These are phyloP conservation scores for Sturmia bella DNA, from an alignment of 2,888 invertebrate species.

Conservation along the genomic window DNA sequence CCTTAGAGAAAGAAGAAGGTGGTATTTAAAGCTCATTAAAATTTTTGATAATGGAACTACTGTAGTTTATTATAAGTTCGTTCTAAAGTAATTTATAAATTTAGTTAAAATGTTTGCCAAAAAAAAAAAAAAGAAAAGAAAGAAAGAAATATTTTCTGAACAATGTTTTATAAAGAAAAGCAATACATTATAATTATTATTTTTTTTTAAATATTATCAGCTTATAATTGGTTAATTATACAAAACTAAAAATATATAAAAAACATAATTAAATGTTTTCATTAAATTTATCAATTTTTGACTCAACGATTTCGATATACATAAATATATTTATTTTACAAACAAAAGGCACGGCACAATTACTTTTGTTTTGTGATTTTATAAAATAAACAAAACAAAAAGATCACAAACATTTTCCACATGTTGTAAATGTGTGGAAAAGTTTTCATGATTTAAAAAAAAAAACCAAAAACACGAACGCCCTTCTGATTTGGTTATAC, in stretches of 20 bases:
- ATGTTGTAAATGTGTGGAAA: too few relatives aligned
- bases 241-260: conserved; percentile 9
- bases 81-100: conserved; percentile 64
- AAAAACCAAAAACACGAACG: too few relatives aligned
- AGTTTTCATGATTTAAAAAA: too few relatives aligned
- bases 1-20: conserved; percentile 56
- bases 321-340: too few relatives aligned
- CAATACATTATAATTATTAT: conserved; percentile 52
- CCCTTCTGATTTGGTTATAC: too few relatives aligned
- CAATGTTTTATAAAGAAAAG: conserved; percentile 43
- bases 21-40: conserved; percentile 58
- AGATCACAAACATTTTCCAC: too few relatives aligned
- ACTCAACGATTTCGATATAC: too few relatives aligned
- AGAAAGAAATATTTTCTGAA: conserved; percentile 35
- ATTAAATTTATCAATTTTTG: neutral
- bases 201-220: conserved; percentile 37
- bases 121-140: conserved; percentile 69
- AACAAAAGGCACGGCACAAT: too few relatives aligned
- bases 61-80: conserved; percentile 58
- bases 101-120: conserved; percentile 71
- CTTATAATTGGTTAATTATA: conserved; percentile 52
- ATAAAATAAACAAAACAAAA: too few relatives aligned
- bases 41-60: conserved; percentile 54
- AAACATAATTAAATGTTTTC: conserved; percentile 62
- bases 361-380: too few relatives aligned